Conservation (phyloP, 2,797 vertebrate genomes). For the Malacoraja senta region DNA sequence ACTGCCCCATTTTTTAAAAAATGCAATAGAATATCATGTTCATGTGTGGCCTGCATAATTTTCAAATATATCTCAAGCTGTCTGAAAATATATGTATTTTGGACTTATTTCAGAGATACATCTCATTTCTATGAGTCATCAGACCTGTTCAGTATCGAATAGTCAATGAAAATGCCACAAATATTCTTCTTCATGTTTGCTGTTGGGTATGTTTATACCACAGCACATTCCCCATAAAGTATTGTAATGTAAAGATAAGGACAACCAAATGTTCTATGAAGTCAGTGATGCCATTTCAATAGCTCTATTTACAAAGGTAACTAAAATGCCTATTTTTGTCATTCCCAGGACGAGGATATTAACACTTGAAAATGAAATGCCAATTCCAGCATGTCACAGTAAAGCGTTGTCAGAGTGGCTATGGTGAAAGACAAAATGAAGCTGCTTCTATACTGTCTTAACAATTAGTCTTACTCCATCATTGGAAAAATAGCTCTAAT, state of each 20-base stretch:
- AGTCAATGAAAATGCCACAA: not conserved
- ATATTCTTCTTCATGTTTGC: not conserved
- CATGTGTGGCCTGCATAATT: not conserved
- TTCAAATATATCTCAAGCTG: not conserved
- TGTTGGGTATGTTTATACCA: not conserved
- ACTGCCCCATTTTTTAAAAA: not conserved
- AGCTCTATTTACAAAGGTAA: not conserved
- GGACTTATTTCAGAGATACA: not conserved
- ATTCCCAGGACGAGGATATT: not conserved
- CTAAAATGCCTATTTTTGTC: not conserved
- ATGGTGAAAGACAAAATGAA: not conserved
- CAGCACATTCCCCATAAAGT: not conserved
- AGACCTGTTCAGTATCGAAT: not conserved
- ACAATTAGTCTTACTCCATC: not conserved
- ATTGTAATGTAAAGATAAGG: too few relatives aligned
- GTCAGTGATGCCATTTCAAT: not conserved
- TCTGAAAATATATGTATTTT: not conserved
- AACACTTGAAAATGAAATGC: not conserved
- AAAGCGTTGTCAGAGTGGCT: not conserved
- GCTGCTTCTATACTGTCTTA: not conserved
- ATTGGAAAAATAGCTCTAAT: not conserved
- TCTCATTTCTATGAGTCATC: not conserved
- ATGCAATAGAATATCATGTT: not conserved
- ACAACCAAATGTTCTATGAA: not conserved
- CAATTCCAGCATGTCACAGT: not conserved